Percentiles rank a stretch among this genome's conserved stretches.
Evolutionary conservation across 2,113 vertebrate genomes (phyloP).

Genomic region (Silurus asotus): DNA sequence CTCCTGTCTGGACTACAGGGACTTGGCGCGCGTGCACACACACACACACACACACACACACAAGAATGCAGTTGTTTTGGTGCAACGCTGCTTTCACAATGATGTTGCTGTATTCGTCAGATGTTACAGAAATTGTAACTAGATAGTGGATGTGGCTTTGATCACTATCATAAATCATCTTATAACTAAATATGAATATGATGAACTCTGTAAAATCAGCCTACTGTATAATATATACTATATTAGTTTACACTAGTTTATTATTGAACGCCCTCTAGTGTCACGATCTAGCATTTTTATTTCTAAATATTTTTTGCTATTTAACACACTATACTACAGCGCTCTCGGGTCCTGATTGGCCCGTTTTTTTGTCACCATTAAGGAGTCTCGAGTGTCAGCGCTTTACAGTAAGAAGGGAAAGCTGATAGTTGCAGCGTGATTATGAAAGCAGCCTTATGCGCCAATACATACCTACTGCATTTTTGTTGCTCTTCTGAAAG

Average conservation of each 20-base stretch:
- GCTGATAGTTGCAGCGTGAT: neutral
- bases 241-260: neutral
- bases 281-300: neutral
- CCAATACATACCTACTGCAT: neutral
- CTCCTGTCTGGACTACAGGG: constrained; percentile 41
- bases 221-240: no score
- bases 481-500: neutral
- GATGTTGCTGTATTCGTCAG: neutral
- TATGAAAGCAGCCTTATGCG: constrained; percentile 3
- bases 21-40: neutral
- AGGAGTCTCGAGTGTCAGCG: neutral
- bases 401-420: neutral
- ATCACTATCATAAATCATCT: neutral
- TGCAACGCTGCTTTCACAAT: constrained; percentile 2
- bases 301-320: neutral
- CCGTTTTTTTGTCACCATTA: neutral
- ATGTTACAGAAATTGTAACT: neutral
- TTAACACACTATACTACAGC: neutral
- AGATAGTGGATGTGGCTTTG: neutral
- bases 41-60: constrained; percentile 4
- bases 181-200: neutral
- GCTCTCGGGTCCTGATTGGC: neutral
- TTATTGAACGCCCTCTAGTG: neutral
- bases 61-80: neutral
- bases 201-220: neutral